phyloP scores from a whole-genome alignment of 1,140 invertebrate species.

The Heliothis virescens region DNA sequence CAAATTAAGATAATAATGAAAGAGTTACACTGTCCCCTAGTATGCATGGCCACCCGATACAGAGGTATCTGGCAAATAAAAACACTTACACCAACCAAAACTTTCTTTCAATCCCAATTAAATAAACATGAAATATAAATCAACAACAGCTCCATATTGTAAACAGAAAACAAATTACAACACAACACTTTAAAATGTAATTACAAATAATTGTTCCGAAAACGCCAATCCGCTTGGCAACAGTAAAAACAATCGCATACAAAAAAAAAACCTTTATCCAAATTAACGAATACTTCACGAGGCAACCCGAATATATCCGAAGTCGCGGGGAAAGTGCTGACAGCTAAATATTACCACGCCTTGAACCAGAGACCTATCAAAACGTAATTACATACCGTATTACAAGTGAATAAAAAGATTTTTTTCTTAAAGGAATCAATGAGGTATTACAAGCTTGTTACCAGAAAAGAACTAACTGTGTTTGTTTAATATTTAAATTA shows the following conservation, averaged over 20 bases:
- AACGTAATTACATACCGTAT: conserved; percentile 72
- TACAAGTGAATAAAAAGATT: conserved; percentile 60
- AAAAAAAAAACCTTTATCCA: conserved; percentile 55
- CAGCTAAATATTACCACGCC: conserved; percentile 71
- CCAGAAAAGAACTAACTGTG: conserved; percentile 59
- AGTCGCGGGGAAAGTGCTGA: conserved; percentile 71
- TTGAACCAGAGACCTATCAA: conserved; percentile 66
- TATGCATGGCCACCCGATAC: background rate
- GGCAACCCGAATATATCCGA: conserved; percentile 37
- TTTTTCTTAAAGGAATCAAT: conserved; percentile 67
- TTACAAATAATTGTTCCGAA: conserved; percentile 44
- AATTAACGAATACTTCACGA: conserved; percentile 57
- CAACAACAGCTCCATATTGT: conserved; percentile 34
- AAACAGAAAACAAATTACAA: conserved; percentile 39
- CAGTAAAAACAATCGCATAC: conserved; percentile 53
- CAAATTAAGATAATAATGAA: no score
- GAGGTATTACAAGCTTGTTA: conserved; percentile 59
- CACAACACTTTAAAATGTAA: conserved; percentile 36
- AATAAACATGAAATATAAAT: conserved; percentile 32
- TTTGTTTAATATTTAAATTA: conserved; percentile 62
- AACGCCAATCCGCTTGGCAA: conserved; percentile 41
- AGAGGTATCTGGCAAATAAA: background rate
- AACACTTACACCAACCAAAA: background rate
- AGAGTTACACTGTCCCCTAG: no score
- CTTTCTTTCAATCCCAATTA: conserved; percentile 18